Percentiles rank a stretch among this genome's conserved stretches.
Conservation (phyloP, 1,140 invertebrate species). For the Diachasma alloeum region DNA sequence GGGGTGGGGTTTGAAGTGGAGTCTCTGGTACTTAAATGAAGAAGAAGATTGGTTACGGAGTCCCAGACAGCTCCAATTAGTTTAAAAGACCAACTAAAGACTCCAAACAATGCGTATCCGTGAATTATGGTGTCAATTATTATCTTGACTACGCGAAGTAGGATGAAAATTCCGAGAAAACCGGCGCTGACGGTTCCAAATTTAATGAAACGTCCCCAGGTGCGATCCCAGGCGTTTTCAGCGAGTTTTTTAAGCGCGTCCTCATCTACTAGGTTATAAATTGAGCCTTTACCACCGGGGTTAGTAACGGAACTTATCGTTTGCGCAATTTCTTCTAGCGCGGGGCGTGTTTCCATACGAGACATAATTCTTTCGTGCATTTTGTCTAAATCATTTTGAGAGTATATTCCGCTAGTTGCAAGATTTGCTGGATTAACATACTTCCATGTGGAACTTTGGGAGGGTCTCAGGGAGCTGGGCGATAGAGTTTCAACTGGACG, state of each 20-base stretch:
- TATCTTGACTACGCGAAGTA: no score
- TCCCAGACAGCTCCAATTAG: slow-evolving; percentile 4
- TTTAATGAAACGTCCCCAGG: no score
- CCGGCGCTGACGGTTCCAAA: no score
- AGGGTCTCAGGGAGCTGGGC: slow-evolving; percentile 7
- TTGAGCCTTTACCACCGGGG: not conserved
- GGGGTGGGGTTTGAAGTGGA: not conserved
- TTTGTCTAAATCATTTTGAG: not conserved
- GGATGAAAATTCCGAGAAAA: no score
- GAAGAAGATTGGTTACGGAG: no score
- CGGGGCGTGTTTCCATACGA: not conserved
- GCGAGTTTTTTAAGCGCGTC: not conserved
- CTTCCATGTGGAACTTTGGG: not conserved
- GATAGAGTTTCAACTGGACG: not conserved
- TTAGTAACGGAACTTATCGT: not conserved
- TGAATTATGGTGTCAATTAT: not conserved
- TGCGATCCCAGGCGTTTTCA: slow-evolving; percentile 19
- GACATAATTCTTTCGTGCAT: no score
- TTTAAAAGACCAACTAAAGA: not conserved
- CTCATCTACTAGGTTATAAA: not conserved
- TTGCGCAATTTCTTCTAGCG: not conserved
- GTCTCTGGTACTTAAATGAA: no score
- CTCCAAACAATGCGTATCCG: not conserved
- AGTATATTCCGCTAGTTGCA: slow-evolving; percentile 21
- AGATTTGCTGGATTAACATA: not conserved